Evolutionary conservation across 2,888 invertebrate species (phyloP).

Genomic region (Cordilura impudica): DNA sequence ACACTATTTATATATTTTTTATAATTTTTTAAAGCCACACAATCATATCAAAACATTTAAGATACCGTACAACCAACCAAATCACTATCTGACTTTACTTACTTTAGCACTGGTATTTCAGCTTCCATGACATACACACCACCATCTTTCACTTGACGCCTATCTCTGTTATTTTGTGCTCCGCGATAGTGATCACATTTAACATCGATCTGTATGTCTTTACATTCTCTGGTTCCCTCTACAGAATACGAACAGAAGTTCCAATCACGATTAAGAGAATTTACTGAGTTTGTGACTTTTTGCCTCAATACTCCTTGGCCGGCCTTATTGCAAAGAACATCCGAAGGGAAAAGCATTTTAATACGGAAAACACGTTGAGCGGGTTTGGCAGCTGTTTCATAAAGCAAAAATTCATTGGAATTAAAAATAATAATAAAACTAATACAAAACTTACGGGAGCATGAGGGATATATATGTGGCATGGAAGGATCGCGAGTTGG

Average conservation of each 20-base stretch:
- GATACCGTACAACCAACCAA: not conserved
- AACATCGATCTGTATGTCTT: conserved; percentile 92
- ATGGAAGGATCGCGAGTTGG: conserved; percentile 89
- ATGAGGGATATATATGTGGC: conserved; percentile 93
- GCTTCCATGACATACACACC: conserved; percentile 90
- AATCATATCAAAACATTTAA: conserved; percentile 14
- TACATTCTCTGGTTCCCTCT: conserved; percentile 90
- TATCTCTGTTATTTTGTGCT: conserved; percentile 80
- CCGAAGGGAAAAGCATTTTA: conserved; percentile 95
- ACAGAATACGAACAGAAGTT: conserved; percentile 95
- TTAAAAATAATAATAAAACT: not conserved
- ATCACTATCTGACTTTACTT: conserved; percentile 81
- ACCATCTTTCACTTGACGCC: conserved; percentile 84
- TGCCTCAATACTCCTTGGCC: conserved; percentile 94
- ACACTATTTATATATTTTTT: conserved; percentile 36
- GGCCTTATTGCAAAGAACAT: conserved; percentile 96
- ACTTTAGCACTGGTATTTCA: conserved; percentile 91
- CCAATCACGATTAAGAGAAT: conserved; percentile 95
- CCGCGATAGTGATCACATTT: conserved; percentile 89
- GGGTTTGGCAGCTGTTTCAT: conserved; percentile 84
- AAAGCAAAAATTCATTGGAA: not conserved
- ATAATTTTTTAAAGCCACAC: not conserved
- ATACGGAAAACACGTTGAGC: conserved; percentile 97
- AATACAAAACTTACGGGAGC: conserved; percentile 84
- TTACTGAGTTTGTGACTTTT: conserved; percentile 92